Evolutionary conservation across 92 coral and sea anemone species (phyloP).

Genomic region (Porites evermanni): DNA sequence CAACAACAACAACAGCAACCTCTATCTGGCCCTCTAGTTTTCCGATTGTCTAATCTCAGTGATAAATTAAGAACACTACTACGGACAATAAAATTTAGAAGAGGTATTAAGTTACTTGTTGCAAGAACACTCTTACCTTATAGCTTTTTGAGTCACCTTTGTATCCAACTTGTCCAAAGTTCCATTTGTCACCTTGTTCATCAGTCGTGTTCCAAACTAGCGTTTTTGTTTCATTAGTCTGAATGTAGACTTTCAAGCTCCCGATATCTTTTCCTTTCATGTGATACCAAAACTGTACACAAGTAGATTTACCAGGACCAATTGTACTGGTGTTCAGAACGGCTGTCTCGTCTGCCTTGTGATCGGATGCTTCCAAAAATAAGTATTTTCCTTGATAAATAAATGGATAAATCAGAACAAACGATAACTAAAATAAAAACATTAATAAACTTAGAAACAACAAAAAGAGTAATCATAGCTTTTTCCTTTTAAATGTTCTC

Average conservation of each 20-base stretch:
- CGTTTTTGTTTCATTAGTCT: constrained; percentile 51
- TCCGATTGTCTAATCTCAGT: too few species aligned
- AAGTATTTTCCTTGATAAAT: constrained; percentile 70
- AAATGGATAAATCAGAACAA: not conserved
- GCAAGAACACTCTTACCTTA: not conserved
- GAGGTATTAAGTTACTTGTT: too few species aligned
- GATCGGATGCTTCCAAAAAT: constrained; percentile 73
- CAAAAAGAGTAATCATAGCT: too few species aligned
- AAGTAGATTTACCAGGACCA: constrained; percentile 42
- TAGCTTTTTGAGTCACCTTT: constrained; percentile 16
- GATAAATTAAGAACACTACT: too few species aligned
- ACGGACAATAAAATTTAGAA: not conserved
- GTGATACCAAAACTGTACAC: constrained; percentile 88
- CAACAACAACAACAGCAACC: not conserved
- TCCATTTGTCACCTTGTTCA: constrained; percentile 65
- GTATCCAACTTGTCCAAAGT: constrained; percentile 75
- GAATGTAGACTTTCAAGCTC: constrained; percentile 43
- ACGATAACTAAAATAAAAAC: too few species aligned
- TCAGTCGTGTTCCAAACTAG: constrained; percentile 71
- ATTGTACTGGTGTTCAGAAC: constrained; percentile 50
- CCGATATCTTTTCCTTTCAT: constrained; percentile 81
- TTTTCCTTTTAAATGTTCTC: too few species aligned
- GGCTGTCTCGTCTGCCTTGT: constrained; percentile 58
- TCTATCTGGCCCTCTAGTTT: too few species aligned
- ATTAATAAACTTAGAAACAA: too few species aligned